Conservation (phyloP, 1,140 invertebrate genomes). For the Microplitis demolitor region DNA sequence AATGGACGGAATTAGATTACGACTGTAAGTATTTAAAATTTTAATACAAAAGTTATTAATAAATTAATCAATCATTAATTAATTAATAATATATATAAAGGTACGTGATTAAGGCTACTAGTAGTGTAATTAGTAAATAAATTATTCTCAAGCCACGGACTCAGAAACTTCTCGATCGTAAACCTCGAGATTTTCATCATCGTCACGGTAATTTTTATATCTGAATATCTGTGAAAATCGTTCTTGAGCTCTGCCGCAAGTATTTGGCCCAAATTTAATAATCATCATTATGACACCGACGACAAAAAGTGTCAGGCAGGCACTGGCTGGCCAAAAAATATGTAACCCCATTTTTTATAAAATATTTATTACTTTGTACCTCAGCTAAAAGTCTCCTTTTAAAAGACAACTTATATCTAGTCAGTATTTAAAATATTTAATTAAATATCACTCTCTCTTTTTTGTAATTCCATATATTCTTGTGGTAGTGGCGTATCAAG, state of each 20-base stretch:
- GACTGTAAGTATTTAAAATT: too few relatives aligned
- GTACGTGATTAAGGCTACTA: too few relatives aligned
- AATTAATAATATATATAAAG: too few relatives aligned
- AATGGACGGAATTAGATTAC: too few relatives aligned
- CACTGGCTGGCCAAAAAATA: constrained; percentile 74
- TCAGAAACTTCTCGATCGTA: constrained; percentile 27
- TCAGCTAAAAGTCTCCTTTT: not conserved
- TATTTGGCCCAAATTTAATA: constrained; percentile 71
- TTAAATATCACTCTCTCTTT: constrained; percentile 81
- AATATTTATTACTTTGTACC: not conserved
- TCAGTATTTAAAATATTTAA: not conserved
- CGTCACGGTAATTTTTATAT: not conserved
- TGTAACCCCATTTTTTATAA: constrained; percentile 68
- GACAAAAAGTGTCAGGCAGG: constrained; percentile 73
- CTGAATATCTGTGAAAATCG: not conserved
- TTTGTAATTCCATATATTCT: constrained; percentile 77
- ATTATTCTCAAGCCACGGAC: constrained; percentile 12
- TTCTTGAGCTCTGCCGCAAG: not conserved
- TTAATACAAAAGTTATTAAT: too few relatives aligned
- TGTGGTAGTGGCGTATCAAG: constrained; percentile 46
- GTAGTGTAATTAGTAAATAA: not conserved
- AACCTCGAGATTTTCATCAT: not conserved
- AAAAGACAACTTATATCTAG: not conserved
- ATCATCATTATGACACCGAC: constrained; percentile 75
- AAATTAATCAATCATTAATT: too few relatives aligned